These are phyloP conservation scores for Arge pagana DNA, from an alignment of 2,888 invertebrate genomes.

Conservation along the genomic window DNA sequence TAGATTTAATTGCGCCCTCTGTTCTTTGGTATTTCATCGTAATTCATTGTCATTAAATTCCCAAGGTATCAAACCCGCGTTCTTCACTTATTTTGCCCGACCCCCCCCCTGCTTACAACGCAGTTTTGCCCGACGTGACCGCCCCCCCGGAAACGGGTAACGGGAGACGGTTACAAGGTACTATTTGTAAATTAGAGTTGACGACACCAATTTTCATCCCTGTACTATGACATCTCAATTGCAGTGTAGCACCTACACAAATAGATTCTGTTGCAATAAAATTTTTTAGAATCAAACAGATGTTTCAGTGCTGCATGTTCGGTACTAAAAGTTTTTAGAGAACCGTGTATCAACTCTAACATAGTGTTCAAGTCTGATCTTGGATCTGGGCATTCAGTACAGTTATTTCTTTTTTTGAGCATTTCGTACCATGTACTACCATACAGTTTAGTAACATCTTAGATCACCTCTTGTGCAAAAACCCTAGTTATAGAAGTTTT, in stretches of 20 bases:
- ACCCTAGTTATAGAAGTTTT: slow-evolving; percentile 21
- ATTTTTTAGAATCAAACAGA: slow-evolving; percentile 4
- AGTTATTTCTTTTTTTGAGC: slow-evolving; percentile 5
- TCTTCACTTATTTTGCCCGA: no score
- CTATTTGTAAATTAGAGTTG: slow-evolving; percentile 15
- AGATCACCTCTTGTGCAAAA: slow-evolving; percentile 22
- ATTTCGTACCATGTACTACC: slow-evolving; percentile 1
- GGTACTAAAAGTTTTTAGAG: neutral
- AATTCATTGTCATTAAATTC: no score
- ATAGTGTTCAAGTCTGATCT: slow-evolving; percentile 15
- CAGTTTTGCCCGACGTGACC: no score
- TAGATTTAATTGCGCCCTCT: no score
- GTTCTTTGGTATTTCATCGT: no score
- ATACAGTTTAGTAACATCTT: slow-evolving; percentile 21
- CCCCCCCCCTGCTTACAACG: no score
- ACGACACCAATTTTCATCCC: slow-evolving; percentile 6
- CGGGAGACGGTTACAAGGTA: no score
- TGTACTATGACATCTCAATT: slow-evolving; percentile 3
- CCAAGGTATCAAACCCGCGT: no score
- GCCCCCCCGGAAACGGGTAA: no score
- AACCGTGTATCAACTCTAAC: slow-evolving; percentile 15
- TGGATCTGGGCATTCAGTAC: slow-evolving; percentile 14
- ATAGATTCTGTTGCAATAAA: slow-evolving; percentile 23
- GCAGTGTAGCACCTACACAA: slow-evolving; percentile 8
- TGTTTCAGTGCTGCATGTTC: slow-evolving; percentile 8